Base-by-base conservation (phyloP, 2,797 vertebrate species). In the Eupleurogrammus muticus region DNA sequence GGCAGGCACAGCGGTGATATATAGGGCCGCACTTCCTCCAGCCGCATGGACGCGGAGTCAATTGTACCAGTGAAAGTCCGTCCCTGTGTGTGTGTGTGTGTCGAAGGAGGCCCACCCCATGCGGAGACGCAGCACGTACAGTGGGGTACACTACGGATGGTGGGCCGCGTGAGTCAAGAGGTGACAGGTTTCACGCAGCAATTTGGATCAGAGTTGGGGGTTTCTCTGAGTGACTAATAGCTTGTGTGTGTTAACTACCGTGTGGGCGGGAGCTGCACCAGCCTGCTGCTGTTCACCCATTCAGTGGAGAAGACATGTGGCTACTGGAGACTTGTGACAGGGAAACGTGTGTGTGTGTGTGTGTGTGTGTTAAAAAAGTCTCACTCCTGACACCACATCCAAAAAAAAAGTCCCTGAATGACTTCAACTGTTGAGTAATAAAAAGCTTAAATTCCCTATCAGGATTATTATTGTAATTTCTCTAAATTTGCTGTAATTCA, bases 11-110 rank as follows among this genome's bases (percentile, higher is more conserved):
- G 74, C 60, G 35, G 81, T 88, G 86, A 92, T 89, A 85, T 87
- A 91, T 83, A 78, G 80, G 60, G 66, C 67, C 56, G 21, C 61
- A 78, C 77, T 92, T 92, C 88, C 90, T 88, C 75, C 81, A 36
- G 62, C 77, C 70, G 70, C 24, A 9, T 9, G 38, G 65, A 68
- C 77, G 83, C 75, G 74, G 55, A 64, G 56, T 52, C 8, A 13
- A 50, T 14, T 40, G 38, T 40, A 5, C 14, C 53, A 76, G 70
- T 71, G 75, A 83, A 81, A 83, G 72, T 84, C 70, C 53, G 20
- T 51, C n/a, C 4, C 14, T n/a, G 20, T 38, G 48, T 12, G 49
- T 65, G 53, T 32, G 32, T 20, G 12, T 52, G 60, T 23, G 28
- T 21, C 11, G 66, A 51, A 5, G 48, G 47, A 35, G n/a, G 10